Evolutionary conservation across 1,140 invertebrate species (phyloP), one percentile per base, ranked within the genome.

Genomic region (Apocrypta bakeri): DNA sequence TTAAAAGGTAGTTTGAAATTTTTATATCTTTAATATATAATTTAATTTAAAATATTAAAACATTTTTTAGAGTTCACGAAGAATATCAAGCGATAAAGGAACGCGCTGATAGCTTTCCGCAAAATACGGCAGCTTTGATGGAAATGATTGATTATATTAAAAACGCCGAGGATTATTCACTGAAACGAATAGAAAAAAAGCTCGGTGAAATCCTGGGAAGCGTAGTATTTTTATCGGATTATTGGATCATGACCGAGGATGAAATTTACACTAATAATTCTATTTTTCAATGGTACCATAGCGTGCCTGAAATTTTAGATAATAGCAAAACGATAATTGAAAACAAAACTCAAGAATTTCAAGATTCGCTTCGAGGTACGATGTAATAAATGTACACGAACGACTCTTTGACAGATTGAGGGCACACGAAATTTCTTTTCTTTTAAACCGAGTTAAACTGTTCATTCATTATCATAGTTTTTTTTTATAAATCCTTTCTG

Each of bases 261-360:
- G 96, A 98, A 90, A 96, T 98, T 85, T 95, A 95, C 86, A 94
- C 94, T 21, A 98, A 98, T 87, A 96, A 95, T 83, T 94, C 94
- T 69, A 95, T 96, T 0, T 97, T 98, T 87, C 95, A 96, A 84
- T 98, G 97, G 96, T 96, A 97, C 88, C 93, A 95, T 17, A 94
- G 94, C 71, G 95, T 98, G 91, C 95, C 96, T 0, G 93, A 94
- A 56, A 94, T 98, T 7, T 93, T 98, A 80, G 95, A 97, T 81
- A 95, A 98, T 84, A 95, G 96, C 90, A 94, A 95, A 79, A 88
- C 93, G 4, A 96, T 98, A 33, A 94, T 97, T 61, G 95, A 95
- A 40, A 94, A 95, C 64, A 98, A 98, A 94, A 95, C 94, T n/a
- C 88, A 94, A 27, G 97, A 99, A 90, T 98, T 97, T 90, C 97